A percentile compares a stretch with the other conserved stretches of the same genome.
Conservation (phyloP, 1,140 invertebrate genomes). For the Babylonia areolata region DNA sequence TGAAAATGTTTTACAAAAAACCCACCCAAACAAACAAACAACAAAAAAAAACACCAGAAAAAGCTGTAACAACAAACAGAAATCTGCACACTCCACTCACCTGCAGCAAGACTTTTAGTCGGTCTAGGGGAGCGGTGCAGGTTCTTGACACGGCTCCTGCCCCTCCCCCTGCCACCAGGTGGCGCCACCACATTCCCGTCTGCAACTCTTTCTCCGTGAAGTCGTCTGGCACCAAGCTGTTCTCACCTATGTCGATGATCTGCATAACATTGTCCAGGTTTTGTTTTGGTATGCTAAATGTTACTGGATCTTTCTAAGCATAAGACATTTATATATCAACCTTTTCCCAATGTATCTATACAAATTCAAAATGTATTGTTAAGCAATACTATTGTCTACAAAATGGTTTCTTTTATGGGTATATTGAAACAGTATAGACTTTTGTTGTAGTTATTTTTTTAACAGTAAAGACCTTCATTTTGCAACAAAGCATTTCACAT, state of each 20-base stretch:
- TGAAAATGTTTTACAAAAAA: too few relatives aligned
- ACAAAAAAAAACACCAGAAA: background rate
- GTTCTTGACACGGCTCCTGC: conserved; percentile 97
- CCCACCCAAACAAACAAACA: background rate
- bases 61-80: background rate
- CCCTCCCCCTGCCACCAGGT: conserved; percentile 95
- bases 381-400: too few relatives aligned
- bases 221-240: conserved; percentile 97
- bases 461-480: too few relatives aligned
- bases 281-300: too few relatives aligned
- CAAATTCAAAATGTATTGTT: too few relatives aligned
- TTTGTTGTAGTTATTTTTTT: too few relatives aligned
- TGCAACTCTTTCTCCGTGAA: conserved; percentile 95
- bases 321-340: too few relatives aligned
- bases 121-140: conserved; percentile 96
- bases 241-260: conserved; percentile 98
- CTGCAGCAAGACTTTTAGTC: conserved; percentile 98
- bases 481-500: too few relatives aligned
- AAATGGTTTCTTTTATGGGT: too few relatives aligned
- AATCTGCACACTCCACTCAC: conserved; percentile 76
- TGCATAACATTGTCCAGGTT: conserved; percentile 74
- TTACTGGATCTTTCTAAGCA: too few relatives aligned
- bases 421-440: too few relatives aligned
- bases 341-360: too few relatives aligned
- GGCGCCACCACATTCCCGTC: conserved; percentile 98